Percentiles rank a stretch among this genome's conserved stretches.
phyloP scores from a whole-genome alignment of 2,797 vertebrate species.

The Syngnathus rostellatus region DNA sequence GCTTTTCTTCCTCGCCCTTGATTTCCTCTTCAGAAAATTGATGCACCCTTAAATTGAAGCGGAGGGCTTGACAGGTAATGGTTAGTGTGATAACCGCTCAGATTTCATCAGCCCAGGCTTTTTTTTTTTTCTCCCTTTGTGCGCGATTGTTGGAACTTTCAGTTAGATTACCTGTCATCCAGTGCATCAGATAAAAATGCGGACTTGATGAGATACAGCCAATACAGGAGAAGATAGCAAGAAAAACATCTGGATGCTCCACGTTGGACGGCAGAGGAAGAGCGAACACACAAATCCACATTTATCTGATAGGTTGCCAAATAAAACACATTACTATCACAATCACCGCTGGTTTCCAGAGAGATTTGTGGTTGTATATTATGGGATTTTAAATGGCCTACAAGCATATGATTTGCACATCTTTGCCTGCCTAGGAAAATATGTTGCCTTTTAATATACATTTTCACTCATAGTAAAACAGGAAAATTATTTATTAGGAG shows the following conservation, averaged over 20 bases:
- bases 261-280: conserved; percentile 48
- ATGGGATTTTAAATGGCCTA: conserved; percentile 31
- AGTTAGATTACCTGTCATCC: conserved; percentile 97
- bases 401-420: conserved; percentile 3
- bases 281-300: conserved; percentile 62
- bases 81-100: conserved; percentile 99
- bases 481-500: neutral
- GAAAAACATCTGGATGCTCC: conserved; percentile 75
- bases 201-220: conserved; percentile 69
- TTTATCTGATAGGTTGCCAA: conserved; percentile 79
- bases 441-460: conserved; percentile 1
- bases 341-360: conserved; percentile 31
- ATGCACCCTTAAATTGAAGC: conserved; percentile 99
- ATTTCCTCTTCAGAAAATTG: conserved; percentile 99
- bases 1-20: conserved; percentile 99
- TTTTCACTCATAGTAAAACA: neutral
- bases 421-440: neutral
- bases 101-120: conserved; percentile 94
- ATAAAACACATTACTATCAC: conserved; percentile 50
- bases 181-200: conserved; percentile 97
- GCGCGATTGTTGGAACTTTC: conserved; percentile 98
- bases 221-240: conserved; percentile 72
- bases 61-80: conserved; percentile 98
- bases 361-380: conserved; percentile 38
- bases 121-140: conserved; percentile 63